Percentiles rank a stretch among this genome's conserved stretches.
Conservation (phyloP, 2,888 invertebrate genomes). For the Platynereis dumerilii region DNA sequence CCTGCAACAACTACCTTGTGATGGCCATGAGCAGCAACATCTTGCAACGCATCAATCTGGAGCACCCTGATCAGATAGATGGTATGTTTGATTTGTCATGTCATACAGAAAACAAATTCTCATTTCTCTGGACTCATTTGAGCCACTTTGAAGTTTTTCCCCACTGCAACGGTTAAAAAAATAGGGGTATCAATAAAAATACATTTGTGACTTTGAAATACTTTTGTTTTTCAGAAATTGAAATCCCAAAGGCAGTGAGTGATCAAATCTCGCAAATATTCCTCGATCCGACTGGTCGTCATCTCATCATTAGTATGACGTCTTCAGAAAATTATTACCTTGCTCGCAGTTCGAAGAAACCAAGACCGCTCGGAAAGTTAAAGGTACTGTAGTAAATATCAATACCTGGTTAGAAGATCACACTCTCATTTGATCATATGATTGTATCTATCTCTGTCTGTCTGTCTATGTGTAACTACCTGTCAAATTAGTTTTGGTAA, state of each 20-base stretch:
- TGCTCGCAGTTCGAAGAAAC: slow-evolving; percentile 77
- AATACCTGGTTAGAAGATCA: not conserved
- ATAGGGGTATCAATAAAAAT: no score
- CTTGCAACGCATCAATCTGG: slow-evolving; percentile 81
- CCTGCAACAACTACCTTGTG: slow-evolving; percentile 82
- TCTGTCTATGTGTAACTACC: no score
- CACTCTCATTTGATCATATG: no score
- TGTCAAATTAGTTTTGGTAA: no score
- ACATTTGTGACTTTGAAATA: no score
- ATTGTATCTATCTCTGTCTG: no score
- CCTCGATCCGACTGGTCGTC: slow-evolving; percentile 86
- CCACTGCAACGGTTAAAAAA: no score
- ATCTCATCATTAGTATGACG: slow-evolving; percentile 79
- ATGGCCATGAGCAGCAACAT: slow-evolving; percentile 84
- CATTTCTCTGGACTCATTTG: no score
- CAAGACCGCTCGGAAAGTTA: slow-evolving; percentile 69
- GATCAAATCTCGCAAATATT: slow-evolving; percentile 68
- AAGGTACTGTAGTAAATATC: no score
- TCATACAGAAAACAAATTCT: no score
- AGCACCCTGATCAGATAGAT: slow-evolving; percentile 78
- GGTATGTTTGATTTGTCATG: slow-evolving; percentile 66
- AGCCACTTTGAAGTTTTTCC: no score
- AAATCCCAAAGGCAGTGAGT: slow-evolving; percentile 69
- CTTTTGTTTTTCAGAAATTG: slow-evolving; percentile 76
- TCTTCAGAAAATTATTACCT: slow-evolving; percentile 81